A percentile compares a stretch with the other conserved stretches of the same genome.
Conservation (phyloP, 2,113 vertebrate species). For the Misgurnus mizolepis region DNA sequence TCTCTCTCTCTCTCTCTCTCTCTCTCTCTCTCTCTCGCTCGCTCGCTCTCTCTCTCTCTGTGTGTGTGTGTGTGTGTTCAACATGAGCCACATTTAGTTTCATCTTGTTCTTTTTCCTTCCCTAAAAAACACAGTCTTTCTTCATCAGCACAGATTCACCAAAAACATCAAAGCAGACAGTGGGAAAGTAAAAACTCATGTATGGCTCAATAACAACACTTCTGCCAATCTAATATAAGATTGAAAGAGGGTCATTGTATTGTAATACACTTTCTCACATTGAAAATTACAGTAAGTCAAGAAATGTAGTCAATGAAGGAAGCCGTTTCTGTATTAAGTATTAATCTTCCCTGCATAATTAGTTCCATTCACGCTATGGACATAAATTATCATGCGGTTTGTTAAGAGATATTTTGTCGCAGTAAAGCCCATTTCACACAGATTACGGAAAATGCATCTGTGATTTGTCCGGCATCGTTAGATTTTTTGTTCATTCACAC, state of each 20-base stretch:
- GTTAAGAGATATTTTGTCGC: too few species aligned
- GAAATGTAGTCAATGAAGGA: too few species aligned
- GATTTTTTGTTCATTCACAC: too few species aligned
- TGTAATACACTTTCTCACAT: neutral
- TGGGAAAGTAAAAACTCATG: neutral
- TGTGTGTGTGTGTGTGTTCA: conserved; percentile 12
- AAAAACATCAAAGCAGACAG: neutral
- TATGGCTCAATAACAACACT: neutral
- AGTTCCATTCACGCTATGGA: too few species aligned
- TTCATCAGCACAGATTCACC: neutral
- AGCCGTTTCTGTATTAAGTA: too few species aligned
- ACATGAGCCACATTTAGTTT: neutral
- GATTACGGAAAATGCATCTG: too few species aligned
- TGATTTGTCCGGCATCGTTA: too few species aligned
- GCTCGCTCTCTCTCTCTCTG: too few species aligned
- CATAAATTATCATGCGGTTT: too few species aligned
- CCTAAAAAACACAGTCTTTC: conserved; percentile 18
- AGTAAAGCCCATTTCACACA: too few species aligned
- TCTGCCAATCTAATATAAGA: neutral
- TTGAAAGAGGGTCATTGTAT: neutral
- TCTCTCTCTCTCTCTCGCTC: neutral
- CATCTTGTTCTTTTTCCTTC: conserved; percentile 1
- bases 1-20: neutral
- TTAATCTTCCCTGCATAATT: too few species aligned
- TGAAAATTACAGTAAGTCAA: too few species aligned